Percentiles rank a stretch among this genome's conserved stretches.
phyloP scores from a whole-genome alignment of 92 coral and sea anemone species.

The Chrysogorgia sp. region DNA sequence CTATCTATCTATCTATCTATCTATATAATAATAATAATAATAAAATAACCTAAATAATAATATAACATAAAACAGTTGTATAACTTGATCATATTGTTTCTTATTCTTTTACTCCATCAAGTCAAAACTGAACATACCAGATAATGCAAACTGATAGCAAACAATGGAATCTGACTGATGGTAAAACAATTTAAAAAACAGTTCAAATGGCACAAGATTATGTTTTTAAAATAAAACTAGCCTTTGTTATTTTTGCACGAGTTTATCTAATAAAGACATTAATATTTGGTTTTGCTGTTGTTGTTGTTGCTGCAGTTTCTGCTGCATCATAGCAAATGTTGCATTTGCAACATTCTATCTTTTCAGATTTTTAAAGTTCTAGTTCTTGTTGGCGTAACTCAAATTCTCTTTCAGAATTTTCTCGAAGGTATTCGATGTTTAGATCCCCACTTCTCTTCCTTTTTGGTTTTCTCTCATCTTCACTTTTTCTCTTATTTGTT shows the following conservation, averaged over 20 bases:
- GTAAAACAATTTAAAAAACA: background rate
- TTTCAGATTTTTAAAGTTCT: background rate
- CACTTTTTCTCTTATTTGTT: constrained; percentile 38
- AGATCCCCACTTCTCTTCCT: background rate
- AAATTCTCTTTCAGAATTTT: background rate
- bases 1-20: too few relatives aligned
- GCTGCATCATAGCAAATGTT: background rate
- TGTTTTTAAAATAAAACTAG: background rate
- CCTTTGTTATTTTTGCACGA: too few relatives aligned
- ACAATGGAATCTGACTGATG: background rate
- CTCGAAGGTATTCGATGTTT: background rate
- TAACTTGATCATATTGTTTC: too few relatives aligned
- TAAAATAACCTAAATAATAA: too few relatives aligned
- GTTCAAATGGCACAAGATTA: background rate
- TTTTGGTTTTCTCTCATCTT: constrained; percentile 20
- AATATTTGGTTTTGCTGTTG: too few relatives aligned
- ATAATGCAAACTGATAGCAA: too few relatives aligned
- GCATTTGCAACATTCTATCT: background rate
- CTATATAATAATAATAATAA: too few relatives aligned
- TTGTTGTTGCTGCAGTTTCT: too few relatives aligned
- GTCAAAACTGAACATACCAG: background rate
- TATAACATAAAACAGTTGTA: too few relatives aligned
- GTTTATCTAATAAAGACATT: too few relatives aligned
- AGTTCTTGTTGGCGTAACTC: background rate
- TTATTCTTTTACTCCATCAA: background rate